Base-by-base conservation (phyloP, 2,888 invertebrate genomes). In the Stenolophus ochropezus region DNA sequence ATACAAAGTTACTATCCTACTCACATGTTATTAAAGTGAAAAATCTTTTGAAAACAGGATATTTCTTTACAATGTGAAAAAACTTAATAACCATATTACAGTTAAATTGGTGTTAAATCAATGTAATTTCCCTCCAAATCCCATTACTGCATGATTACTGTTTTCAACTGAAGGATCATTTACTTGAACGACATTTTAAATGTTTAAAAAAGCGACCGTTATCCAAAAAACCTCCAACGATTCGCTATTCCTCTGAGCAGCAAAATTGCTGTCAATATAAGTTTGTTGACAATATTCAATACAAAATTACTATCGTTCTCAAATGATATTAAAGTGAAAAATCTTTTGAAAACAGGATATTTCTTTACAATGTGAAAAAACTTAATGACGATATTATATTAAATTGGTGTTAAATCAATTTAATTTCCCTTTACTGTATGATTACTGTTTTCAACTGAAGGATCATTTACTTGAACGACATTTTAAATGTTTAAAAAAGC, bases 401-500 rank as follows among this genome's bases (percentile, higher is more conserved):
- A 42, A 42, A 42, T 8, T 42, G 33, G 33, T 42, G 33, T 42
- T 42, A 42, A 42, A 42, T 42, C 33, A 42, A 42, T 42, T 6
- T 42, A 42, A 42, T 42, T 42, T 42, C 33, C 33, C 33, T 42
- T 42, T 11, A 42, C 11, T 42, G 8, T 11, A 42, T 42, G 6
- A 42, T 42, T 42, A 42, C 33, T 42, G 33, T 42, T 42, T 42
- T 2, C 33, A 42, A 42, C 33, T 11, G 8, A 11, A 3, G 11
- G 33, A 42, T 42, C 33, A 42, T 42, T 42, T 42, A 42, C 11
- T 11, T 42, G 33, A 56, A 56, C 61, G n/a, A 25, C 61, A 25
- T 61, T 61, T 61, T 11, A 61, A 61, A 61, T 25, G 25, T 11
- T 61, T 18, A 56, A 61, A 61, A 61, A 20, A 61, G n/a, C 23